Base-by-base conservation (phyloP, 2,888 invertebrate species). In the Drosophila leonis region DNA sequence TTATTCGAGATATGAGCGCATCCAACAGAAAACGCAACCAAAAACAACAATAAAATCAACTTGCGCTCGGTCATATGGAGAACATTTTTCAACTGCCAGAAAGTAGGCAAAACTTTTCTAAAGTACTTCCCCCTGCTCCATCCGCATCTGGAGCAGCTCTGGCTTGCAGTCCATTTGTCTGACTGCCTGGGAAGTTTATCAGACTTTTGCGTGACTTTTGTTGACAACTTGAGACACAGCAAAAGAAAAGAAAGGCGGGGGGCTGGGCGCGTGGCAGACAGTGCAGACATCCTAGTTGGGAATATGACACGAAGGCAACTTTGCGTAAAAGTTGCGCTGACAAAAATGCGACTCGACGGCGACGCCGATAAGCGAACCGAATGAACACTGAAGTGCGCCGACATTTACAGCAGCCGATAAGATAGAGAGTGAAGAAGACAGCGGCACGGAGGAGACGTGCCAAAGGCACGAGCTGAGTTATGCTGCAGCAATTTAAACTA, bases 181-280 rank as follows among this genome's bases (percentile, higher is more conserved):
- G 85, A 65, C 79, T 73, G 76, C 78, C 72, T 46, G 57, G 77
- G 72, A 90, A 90, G 90, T 86, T 86, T 90, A 75, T 90, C 90
- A 90, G 86, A 88, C 88, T 87, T 83, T 83, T 77, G 71, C 77
- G 78, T 81, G 87, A 90, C 88, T 88, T 79, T 75, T 79, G 90
- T 75, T 90, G 90, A 90, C 90, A 85, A 79, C 76, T 82, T 80
- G 74, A 74, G 76, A 62, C 74, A 74, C 70, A 77, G 48, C 62
- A 48, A 65, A n/a, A 20, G 31, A 33, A 10, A 13, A 18, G 18
- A 8, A 24, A 5, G 61, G 18, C 42, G 20, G 51, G 13, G 10
- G 24, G 10, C 3, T 42, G 35, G 37, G 60, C 18, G 37, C 27
- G 35, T 46, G 46, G 33, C 37, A 52, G 29, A 37, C 35, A 49